These are phyloP conservation scores for Scaptomyza pallida DNA, from an alignment of 1,140 invertebrate genomes.

Conservation along the genomic window DNA sequence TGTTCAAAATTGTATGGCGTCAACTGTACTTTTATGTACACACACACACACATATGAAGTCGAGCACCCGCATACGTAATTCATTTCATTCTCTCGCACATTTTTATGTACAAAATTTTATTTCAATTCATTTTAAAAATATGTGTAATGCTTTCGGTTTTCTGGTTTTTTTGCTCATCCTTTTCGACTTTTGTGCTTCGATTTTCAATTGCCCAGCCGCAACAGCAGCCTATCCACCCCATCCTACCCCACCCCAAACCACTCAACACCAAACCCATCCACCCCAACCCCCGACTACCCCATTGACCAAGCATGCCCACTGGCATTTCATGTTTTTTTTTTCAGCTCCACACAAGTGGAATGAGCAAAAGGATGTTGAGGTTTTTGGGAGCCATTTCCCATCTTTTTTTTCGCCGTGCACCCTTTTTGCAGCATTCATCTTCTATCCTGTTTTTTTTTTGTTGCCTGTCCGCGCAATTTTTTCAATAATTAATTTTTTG, in stretches of 20 bases:
- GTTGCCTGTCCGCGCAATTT: slow-evolving; percentile 62
- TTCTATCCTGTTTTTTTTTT: slow-evolving; percentile 16
- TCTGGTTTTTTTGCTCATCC: slow-evolving; percentile 46
- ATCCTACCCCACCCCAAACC: neutral
- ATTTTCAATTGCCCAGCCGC: slow-evolving; percentile 62
- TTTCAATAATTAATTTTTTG: slow-evolving; percentile 83
- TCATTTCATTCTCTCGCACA: slow-evolving; percentile 55
- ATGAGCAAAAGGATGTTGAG: slow-evolving; percentile 1
- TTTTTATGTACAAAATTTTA: slow-evolving; percentile 80
- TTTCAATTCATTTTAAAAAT: slow-evolving; percentile 82
- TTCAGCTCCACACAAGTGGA: neutral
- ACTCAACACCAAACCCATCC: too few relatives aligned
- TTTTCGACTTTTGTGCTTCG: slow-evolving; percentile 66
- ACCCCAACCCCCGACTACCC: neutral
- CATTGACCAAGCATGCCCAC: slow-evolving; percentile 19
- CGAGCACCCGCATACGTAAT: slow-evolving; percentile 27
- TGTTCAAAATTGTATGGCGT: slow-evolving; percentile 74
- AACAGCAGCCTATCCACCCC: slow-evolving; percentile 26
- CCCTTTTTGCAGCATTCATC: slow-evolving; percentile 1
- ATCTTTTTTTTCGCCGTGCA: slow-evolving; percentile 1
- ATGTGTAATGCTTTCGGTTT: slow-evolving; percentile 65
- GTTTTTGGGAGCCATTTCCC: slow-evolving; percentile 11
- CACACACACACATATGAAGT: slow-evolving; percentile 39
- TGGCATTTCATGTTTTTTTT: neutral
- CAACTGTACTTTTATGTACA: slow-evolving; percentile 75